Evolutionary conservation across 1,140 invertebrate species (phyloP).

Genomic region (Tenebrio molitor): DNA sequence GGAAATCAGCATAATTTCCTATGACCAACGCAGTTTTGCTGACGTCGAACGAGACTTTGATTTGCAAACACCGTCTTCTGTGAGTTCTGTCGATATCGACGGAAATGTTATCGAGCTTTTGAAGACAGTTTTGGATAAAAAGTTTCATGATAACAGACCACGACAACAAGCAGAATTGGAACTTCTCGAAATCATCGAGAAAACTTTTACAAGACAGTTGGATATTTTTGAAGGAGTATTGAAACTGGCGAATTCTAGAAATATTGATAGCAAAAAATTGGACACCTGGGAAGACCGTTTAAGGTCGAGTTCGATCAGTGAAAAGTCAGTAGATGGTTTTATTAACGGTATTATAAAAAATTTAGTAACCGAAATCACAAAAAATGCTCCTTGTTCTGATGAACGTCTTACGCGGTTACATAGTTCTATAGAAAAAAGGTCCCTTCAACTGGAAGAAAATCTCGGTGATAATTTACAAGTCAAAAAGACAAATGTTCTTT

Average conservation of each 20-base stretch:
- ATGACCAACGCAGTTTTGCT: neutral
- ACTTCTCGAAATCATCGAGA: conserved; percentile 8
- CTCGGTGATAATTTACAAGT: neutral
- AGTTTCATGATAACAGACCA: neutral
- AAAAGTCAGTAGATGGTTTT: neutral
- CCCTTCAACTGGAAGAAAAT: neutral
- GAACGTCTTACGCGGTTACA: neutral
- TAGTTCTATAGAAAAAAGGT: too few relatives aligned
- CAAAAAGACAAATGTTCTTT: conserved; percentile 28
- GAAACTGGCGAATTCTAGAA: neutral
- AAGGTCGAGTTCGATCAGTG: neutral
- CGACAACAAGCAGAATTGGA: neutral
- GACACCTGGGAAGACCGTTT: neutral
- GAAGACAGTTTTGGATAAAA: neutral
- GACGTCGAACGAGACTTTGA: conserved; percentile 11
- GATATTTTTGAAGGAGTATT: conserved; percentile 6
- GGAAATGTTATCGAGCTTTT: neutral
- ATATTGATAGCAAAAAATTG: neutral
- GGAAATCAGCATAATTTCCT: neutral
- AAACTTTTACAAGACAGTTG: conserved; percentile 6
- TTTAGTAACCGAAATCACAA: neutral
- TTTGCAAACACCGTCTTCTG: neutral
- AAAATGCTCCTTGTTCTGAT: neutral
- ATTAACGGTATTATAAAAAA: too few relatives aligned
- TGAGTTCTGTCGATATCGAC: neutral